A percentile compares a stretch with the other conserved stretches of the same genome.
Evolutionary conservation across 2,113 vertebrate genomes (phyloP).

Genomic region (Eretmochelys imbricata): DNA sequence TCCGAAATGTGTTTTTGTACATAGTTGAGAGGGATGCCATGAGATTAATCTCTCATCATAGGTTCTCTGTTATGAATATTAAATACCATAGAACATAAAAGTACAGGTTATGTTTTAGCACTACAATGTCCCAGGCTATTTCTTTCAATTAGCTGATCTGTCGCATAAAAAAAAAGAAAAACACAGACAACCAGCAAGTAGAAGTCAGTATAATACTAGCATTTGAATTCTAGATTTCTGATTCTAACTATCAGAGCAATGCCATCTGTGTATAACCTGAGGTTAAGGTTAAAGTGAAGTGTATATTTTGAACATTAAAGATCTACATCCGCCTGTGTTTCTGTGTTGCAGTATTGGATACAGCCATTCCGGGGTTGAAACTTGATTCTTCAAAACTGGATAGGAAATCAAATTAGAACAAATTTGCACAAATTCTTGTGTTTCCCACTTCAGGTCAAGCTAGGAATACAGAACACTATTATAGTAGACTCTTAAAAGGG

Average conservation of each 20-base stretch:
- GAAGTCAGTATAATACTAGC: not conserved
- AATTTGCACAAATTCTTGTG: not conserved
- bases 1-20: not conserved
- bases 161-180: not conserved
- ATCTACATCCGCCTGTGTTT: not conserved
- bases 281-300: not conserved
- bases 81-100: not conserved
- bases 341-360: not conserved
- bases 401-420: not conserved
- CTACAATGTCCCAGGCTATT: not conserved
- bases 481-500: not conserved
- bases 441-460: not conserved
- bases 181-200: not conserved
- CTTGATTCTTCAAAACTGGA: not conserved
- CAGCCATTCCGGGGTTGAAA: not conserved
- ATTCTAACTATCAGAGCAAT: not conserved
- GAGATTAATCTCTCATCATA: not conserved
- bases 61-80: not conserved
- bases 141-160: not conserved
- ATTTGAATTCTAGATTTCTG: not conserved
- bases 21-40: not conserved
- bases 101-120: not conserved
- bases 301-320: not conserved
- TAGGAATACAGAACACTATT: not conserved
- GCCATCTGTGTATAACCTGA: not conserved